phyloP scores from a whole-genome alignment of 2,113 vertebrate genomes.

The Saguinus midas region DNA sequence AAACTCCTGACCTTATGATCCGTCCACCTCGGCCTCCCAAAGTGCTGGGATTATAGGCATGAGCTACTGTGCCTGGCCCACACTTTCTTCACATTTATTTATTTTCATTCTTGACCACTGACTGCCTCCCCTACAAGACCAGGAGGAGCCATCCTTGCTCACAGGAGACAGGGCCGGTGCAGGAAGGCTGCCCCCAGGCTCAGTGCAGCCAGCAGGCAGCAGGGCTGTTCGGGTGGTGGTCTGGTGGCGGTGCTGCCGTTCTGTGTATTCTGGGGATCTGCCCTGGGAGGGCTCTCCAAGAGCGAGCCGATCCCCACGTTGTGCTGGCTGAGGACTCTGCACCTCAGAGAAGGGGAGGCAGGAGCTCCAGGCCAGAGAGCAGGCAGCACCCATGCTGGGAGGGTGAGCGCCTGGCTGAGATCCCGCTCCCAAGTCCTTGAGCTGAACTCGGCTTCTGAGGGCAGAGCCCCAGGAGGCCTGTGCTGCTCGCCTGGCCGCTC shows the following conservation, averaged over 20 bases:
- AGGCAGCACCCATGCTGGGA: neutral
- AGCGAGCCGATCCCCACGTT: neutral
- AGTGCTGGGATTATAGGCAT: too few relatives aligned
- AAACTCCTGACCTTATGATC: too few relatives aligned
- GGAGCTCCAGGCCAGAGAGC: neutral
- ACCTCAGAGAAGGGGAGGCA: neutral
- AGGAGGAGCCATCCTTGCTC: neutral
- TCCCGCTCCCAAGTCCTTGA: too few relatives aligned
- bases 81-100: neutral
- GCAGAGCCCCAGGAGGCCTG: neutral
- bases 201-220: neutral
- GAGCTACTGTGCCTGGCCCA: too few relatives aligned
- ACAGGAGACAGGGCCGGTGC: neutral
- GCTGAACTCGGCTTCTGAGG: neutral
- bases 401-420: rapidly evolving
- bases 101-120: neutral
- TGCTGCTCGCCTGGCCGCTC: too few relatives aligned
- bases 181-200: neutral
- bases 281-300: neutral
- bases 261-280: neutral
- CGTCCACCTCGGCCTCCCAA: too few relatives aligned
- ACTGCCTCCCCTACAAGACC: neutral
- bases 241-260: too few relatives aligned
- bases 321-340: too few relatives aligned
- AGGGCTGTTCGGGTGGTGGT: neutral